Evolutionary conservation across 1,140 invertebrate species (phyloP).

Genomic region (Drosophila pruinosa): DNA sequence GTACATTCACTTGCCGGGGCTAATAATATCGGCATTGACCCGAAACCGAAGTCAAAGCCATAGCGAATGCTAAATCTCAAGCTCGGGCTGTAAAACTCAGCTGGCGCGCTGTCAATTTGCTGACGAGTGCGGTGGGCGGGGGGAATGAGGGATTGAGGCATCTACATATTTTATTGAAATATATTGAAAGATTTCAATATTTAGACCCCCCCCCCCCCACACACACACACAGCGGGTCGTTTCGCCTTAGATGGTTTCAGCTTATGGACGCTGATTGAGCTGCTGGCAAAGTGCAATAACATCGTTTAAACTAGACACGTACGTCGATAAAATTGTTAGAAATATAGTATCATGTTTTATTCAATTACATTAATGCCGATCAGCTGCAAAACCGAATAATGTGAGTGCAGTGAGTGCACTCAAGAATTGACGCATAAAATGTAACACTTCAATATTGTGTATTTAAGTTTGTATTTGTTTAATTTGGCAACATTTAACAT

Average conservation of each 20-base stretch:
- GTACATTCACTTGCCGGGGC: conserved; percentile 22
- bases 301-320: conserved; percentile 13
- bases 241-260: background rate
- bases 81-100: conserved; percentile 71
- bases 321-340: background rate
- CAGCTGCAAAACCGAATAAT: background rate
- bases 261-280: conserved; percentile 10
- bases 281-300: background rate
- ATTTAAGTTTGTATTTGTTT: too few species aligned
- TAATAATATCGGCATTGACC: conserved; percentile 80
- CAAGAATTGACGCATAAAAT: too few species aligned
- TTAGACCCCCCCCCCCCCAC: conserved; percentile 28
- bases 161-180: conserved; percentile 82
- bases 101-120: conserved; percentile 76
- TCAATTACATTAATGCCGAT: background rate
- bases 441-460: too few species aligned
- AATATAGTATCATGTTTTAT: background rate
- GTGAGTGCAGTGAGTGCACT: too few species aligned
- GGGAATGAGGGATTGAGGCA: conserved; percentile 39
- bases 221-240: conserved; percentile 1
- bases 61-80: background rate
- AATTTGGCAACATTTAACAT: too few species aligned
- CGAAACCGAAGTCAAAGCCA: conserved; percentile 39
- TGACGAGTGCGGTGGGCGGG: background rate
- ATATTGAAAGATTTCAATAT: conserved; percentile 81